Evolutionary conservation across 2,797 vertebrate genomes (phyloP).

Genomic region (Trematomus bernacchii): DNA sequence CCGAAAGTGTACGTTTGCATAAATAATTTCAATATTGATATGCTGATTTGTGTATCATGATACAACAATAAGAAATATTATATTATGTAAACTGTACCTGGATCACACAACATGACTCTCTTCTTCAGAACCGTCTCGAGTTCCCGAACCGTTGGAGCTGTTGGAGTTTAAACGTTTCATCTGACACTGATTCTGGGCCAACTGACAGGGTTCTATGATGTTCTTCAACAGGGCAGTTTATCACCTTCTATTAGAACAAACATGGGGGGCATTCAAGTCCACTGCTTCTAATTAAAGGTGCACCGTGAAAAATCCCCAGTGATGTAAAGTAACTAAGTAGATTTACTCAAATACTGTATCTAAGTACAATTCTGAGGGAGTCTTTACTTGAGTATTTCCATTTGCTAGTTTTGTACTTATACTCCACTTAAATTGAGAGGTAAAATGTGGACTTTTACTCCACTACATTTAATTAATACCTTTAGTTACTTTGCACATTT

Average conservation of each 20-base stretch:
- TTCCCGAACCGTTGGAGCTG: constrained; percentile 23
- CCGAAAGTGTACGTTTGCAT: not conserved
- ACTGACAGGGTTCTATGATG: not conserved
- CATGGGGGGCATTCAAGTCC: too few relatives aligned
- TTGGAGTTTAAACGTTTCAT: constrained; percentile 1
- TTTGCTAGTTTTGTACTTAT: too few relatives aligned
- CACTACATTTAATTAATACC: too few relatives aligned
- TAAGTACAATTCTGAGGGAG: too few relatives aligned
- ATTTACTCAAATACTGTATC: too few relatives aligned
- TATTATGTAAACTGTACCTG: constrained; percentile 11
- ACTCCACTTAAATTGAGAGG: too few relatives aligned
- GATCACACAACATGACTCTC: not conserved
- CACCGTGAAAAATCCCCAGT: not conserved
- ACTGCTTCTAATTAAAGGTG: too few relatives aligned
- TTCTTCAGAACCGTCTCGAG: constrained; percentile 3
- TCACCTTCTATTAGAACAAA: not conserved
- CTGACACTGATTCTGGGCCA: not conserved
- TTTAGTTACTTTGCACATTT: too few relatives aligned
- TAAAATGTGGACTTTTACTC: too few relatives aligned
- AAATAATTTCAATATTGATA: not conserved
- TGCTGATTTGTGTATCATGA: not conserved
- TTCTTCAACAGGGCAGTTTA: not conserved
- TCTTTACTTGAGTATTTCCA: too few relatives aligned
- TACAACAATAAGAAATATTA: rapidly evolving
- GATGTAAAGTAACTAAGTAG: too few relatives aligned